These are phyloP conservation scores for Coilia nasus DNA, from an alignment of 2,797 vertebrate species.

Conservation along the genomic window DNA sequence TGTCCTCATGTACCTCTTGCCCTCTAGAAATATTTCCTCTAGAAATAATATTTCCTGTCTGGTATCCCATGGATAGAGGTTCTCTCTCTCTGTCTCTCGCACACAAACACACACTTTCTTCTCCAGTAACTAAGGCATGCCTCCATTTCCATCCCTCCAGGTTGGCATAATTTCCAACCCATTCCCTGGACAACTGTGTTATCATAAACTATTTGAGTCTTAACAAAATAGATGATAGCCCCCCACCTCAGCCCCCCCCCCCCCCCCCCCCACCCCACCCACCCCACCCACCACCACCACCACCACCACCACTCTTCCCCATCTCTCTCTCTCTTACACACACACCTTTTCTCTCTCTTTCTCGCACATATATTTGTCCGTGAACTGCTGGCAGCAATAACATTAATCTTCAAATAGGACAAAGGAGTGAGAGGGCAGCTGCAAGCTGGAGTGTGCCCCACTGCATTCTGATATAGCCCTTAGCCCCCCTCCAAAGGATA, in stretches of 20 bases:
- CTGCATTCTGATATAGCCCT: constrained; percentile 34
- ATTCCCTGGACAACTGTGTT: background rate
- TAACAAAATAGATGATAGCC: background rate
- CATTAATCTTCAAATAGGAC: constrained; percentile 45
- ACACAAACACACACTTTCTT: constrained; percentile 21
- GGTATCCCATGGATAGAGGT: background rate
- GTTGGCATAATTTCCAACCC: background rate
- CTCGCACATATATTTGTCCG: constrained; percentile 9
- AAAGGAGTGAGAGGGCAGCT: constrained; percentile 32
- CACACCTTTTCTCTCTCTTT: constrained; percentile 19
- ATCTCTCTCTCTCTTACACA: background rate
- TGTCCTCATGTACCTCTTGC: background rate
- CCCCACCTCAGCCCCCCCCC: too few species aligned
- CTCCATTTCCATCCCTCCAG: background rate
- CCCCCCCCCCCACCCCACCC: too few species aligned
- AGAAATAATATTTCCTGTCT: background rate
- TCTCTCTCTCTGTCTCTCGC: background rate
- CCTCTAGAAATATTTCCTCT: background rate
- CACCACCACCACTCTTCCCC: too few species aligned
- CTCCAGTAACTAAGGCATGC: background rate
- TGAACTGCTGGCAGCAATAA: constrained; percentile 38
- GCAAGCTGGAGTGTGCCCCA: constrained; percentile 24
- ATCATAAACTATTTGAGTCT: background rate
- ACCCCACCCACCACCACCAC: too few species aligned
- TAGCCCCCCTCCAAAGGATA: constrained; percentile 1